Evolutionary conservation across 2,797 vertebrate genomes (phyloP).

Genomic region (Microtus californicus): DNA sequence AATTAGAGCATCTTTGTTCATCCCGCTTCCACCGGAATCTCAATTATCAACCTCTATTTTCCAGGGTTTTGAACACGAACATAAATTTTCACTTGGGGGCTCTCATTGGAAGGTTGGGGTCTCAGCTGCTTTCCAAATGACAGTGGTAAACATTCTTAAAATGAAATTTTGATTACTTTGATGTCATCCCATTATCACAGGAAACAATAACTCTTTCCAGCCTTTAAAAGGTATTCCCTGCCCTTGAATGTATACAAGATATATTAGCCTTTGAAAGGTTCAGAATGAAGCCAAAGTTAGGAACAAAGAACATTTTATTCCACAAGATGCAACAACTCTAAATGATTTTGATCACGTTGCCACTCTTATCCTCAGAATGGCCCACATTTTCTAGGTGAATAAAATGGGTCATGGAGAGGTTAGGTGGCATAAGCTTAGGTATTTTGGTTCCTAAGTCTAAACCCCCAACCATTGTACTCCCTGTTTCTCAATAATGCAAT

Average conservation of each 20-base stretch:
- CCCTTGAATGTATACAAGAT: background rate
- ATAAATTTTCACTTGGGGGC: conserved; percentile 83
- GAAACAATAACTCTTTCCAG: conserved; percentile 47
- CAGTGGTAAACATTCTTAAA: conserved; percentile 26
- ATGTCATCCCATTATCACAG: conserved; percentile 48
- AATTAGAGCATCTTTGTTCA: conserved; percentile 88
- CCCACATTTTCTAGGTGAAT: background rate
- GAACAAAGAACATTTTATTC: background rate
- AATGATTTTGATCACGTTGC: background rate
- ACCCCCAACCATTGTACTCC: rapidly evolving
- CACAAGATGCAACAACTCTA: background rate
- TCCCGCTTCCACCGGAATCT: conserved; percentile 83
- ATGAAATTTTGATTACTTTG: conserved; percentile 60
- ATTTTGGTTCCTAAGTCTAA: background rate
- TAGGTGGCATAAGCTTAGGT: background rate
- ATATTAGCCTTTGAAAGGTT: conserved; percentile 39
- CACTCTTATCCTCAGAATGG: background rate
- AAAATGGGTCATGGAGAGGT: background rate
- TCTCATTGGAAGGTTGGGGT: conserved; percentile 64
- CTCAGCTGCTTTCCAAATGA: conserved; percentile 51
- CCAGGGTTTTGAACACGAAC: conserved; percentile 81
- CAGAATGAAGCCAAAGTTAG: background rate
- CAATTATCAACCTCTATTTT: conserved; percentile 87
- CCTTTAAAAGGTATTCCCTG: background rate
- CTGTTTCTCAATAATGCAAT: background rate